Conservation (phyloP, 2,797 vertebrate genomes). For the Phoebastria nigripes region DNA sequence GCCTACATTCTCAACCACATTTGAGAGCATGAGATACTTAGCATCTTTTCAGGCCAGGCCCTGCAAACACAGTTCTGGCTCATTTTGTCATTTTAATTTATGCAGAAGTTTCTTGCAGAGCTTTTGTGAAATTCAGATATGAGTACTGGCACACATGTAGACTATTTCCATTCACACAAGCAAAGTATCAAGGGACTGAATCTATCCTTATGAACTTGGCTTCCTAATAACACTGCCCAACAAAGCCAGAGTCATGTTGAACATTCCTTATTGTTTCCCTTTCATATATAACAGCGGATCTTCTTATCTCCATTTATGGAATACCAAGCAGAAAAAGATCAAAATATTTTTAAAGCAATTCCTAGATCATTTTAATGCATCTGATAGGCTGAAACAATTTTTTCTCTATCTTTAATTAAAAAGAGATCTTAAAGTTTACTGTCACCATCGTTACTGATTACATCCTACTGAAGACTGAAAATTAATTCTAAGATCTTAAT, state of each 20-base stretch:
- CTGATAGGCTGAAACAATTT: not conserved
- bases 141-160: not conserved
- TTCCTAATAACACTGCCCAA: slow-evolving; percentile 38
- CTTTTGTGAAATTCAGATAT: not conserved
- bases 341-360: not conserved
- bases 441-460: not conserved
- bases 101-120: not conserved
- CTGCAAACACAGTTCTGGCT: not conserved
- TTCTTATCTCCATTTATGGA: not conserved
- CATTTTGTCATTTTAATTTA: slow-evolving; percentile 2
- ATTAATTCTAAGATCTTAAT: not conserved
- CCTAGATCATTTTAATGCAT: not conserved
- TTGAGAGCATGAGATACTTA: not conserved
- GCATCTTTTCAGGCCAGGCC: not conserved
- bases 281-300: not conserved
- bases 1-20: not conserved
- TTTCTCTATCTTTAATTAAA: not conserved
- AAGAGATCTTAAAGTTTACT: not conserved
- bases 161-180: not conserved
- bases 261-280: not conserved
- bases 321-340: not conserved
- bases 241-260: slow-evolving; percentile 6
- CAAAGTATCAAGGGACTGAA: slow-evolving; percentile 39
- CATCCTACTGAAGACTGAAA: not conserved
- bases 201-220: slow-evolving; percentile 35